phyloP scores from a whole-genome alignment of 2,888 invertebrate genomes.

The Ptilodon capucinus region DNA sequence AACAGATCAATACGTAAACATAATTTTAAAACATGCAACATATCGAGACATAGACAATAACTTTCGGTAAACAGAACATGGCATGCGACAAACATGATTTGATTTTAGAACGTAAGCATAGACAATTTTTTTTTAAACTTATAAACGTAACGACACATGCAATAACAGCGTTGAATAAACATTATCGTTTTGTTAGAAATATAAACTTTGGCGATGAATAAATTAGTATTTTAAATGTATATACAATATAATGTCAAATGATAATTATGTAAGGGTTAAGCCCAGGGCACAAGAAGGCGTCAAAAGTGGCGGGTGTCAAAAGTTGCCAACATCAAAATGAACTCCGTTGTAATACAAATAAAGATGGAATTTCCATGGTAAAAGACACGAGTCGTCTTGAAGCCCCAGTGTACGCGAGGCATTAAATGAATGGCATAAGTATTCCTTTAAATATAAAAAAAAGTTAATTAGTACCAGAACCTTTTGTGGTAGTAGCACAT shows the following conservation, averaged over 20 bases:
- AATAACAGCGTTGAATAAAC: not conserved
- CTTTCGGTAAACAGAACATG: not conserved
- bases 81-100: not conserved
- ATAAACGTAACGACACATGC: no score
- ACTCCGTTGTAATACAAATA: no score
- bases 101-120: no score
- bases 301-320: no score
- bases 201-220: not conserved
- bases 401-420: no score
- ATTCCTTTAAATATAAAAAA: constrained; percentile 4
- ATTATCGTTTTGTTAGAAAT: not conserved
- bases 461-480: constrained; percentile 21
- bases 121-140: no score
- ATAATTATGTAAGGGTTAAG: no score
- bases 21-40: not conserved
- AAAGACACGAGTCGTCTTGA: no score
- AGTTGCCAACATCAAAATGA: no score
- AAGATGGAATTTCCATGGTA: no score
- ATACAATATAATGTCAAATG: not conserved
- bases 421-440: not conserved
- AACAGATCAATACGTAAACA: not conserved
- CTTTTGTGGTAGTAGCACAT: constrained; percentile 26
- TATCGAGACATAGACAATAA: not conserved
- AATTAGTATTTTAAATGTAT: not conserved
- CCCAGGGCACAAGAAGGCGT: no score